Evolutionary conservation across 2,888 invertebrate species (phyloP).

Genomic region (Morpho deidamia): DNA sequence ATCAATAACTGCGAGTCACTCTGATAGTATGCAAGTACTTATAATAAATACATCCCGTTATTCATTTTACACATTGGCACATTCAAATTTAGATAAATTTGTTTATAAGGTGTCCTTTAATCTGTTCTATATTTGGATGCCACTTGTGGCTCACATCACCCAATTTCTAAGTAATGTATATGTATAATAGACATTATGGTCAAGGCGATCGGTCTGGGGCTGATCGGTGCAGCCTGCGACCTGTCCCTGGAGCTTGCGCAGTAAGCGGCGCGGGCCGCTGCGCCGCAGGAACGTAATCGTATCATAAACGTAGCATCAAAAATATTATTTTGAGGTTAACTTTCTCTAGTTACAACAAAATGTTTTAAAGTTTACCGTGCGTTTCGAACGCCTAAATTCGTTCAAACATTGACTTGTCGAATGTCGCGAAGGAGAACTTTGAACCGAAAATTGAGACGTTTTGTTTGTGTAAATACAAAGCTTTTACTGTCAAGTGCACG

Average conservation of each 20-base stretch:
- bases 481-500: slow-evolving; percentile 74
- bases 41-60: background rate
- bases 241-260: slow-evolving; percentile 40
- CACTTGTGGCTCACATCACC: background rate
- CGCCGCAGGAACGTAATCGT: slow-evolving; percentile 52
- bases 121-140: background rate
- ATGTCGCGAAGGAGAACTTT: slow-evolving; percentile 73
- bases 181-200: slow-evolving; percentile 5
- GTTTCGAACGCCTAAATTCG: slow-evolving; percentile 38
- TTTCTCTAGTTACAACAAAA: slow-evolving; percentile 49
- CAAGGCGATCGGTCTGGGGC: slow-evolving; percentile 26
- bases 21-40: background rate
- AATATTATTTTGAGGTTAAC: slow-evolving; percentile 75
- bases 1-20: slow-evolving; percentile 8
- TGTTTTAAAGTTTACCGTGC: slow-evolving; percentile 46
- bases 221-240: slow-evolving; percentile 43
- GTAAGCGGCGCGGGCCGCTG: slow-evolving; percentile 30
- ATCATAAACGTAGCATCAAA: slow-evolving; percentile 68
- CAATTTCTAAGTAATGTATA: background rate
- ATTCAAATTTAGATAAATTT: background rate
- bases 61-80: background rate
- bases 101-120: background rate
- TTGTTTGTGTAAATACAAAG: slow-evolving; percentile 78
- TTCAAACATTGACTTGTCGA: slow-evolving; percentile 53
- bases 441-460: slow-evolving; percentile 69